Base-by-base conservation (phyloP, 1,140 invertebrate species). In the Brachionus rubens region DNA sequence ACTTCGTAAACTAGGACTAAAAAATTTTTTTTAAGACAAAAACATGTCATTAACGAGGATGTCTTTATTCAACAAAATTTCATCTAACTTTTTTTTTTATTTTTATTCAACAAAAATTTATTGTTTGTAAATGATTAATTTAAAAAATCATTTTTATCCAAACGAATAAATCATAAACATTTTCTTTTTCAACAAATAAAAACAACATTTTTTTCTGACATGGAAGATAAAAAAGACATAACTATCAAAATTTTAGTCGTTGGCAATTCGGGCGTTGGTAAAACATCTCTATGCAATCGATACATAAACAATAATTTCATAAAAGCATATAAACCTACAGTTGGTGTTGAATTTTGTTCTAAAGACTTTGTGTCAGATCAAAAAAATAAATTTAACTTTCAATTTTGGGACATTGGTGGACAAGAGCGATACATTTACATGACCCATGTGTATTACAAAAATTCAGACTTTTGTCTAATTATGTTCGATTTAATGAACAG, bases 351-450 rank as follows among this genome's bases (percentile, higher is more conserved):
- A 24, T 72, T 72, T 40, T 72, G 46, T 14, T 50, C 68, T 10
- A 72, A 72, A 72, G 50, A 72, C 21, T 19, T 72, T 21, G 68
- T 26, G 9, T 48, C 46, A 0, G 68, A 72, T 10, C 28, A 72
- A 21, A 54, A 72, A 2, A 72, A 72, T 28, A 72, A 48, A 21
- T 72, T 72, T 54, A 72, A 72, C 19, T 54, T 72, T 33, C 68
- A 72, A 50, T 72, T 72, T 40, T 72, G 68, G 68, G 68, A 72
- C 46, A 72, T 72, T 50, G 68, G 68, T 36, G 68, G 68, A 24
- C 68, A 72, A 72, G 68, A 72, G 46, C 68, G 68, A 28, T 72
- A 72, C 46, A 72, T 72, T 14, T 54, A 72, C 50, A 48, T 72
- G 68, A 72, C 68, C 4, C 68, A 72, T 54, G 68, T 72, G 30